phyloP scores from a whole-genome alignment of 2,113 vertebrate species.

The Zapornia atra region DNA sequence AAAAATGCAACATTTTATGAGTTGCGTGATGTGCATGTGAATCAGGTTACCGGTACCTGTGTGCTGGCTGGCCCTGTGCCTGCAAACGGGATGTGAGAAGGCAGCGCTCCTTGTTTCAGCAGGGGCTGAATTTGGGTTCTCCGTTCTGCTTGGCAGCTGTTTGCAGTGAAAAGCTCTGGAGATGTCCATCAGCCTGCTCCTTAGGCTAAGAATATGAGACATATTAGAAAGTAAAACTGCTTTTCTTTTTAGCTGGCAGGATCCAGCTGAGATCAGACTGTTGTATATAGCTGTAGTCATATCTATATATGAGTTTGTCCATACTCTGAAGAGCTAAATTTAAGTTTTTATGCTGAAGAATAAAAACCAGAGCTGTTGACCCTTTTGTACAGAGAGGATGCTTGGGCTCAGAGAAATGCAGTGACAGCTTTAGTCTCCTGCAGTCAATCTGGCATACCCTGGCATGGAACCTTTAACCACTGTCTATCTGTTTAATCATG shows the following conservation, averaged over 20 bases:
- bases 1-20: rapidly evolving
- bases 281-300: not conserved
- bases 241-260: not conserved
- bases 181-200: not conserved
- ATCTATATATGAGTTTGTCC: not conserved
- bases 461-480: not conserved
- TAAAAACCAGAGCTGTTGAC: not conserved
- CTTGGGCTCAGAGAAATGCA: not conserved
- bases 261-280: not conserved
- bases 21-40: rapidly evolving
- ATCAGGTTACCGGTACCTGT: rapidly evolving
- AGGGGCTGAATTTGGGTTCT: rapidly evolving
- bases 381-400: not conserved
- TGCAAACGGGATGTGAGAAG: rapidly evolving
- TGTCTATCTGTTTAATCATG: not conserved
- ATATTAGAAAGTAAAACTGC: not conserved
- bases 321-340: not conserved
- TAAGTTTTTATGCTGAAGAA: not conserved
- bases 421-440: not conserved
- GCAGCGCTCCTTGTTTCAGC: rapidly evolving
- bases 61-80: not conserved
- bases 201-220: not conserved
- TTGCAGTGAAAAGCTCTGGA: not conserved
- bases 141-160: not conserved
- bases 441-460: not conserved